Percentiles rank a stretch among this genome's conserved stretches.
Evolutionary conservation across 2,797 vertebrate genomes (phyloP).

Genomic region (Catharus ustulatus): DNA sequence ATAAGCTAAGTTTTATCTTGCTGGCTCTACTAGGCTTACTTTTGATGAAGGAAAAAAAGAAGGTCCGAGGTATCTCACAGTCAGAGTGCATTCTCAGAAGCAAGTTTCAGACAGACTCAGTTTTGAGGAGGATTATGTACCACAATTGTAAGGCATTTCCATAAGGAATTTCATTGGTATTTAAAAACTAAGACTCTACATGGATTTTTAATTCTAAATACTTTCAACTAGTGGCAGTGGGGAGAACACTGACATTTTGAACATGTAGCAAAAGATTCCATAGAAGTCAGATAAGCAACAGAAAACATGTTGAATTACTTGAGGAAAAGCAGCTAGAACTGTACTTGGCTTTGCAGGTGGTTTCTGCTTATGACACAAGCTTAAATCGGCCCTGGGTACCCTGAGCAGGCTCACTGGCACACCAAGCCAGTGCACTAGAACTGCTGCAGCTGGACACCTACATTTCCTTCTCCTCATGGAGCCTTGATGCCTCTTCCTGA

Average conservation of each 20-base stretch:
- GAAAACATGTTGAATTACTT: not conserved
- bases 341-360: not conserved
- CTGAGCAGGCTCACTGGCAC: not conserved
- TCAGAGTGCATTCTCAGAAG: not conserved
- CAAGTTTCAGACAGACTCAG: not conserved
- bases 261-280: not conserved
- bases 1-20: not conserved
- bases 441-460: slow-evolving; percentile 69
- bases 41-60: not conserved
- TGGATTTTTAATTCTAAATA: not conserved
- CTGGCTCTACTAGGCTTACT: not conserved
- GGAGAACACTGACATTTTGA: not conserved
- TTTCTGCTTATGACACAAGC: not conserved
- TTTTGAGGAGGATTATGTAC: not conserved
- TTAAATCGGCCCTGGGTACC: not conserved
- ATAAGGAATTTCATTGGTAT: not conserved
- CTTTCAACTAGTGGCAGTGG: not conserved
- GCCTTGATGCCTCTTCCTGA: slow-evolving; percentile 81
- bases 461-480: slow-evolving; percentile 91
- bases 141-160: not conserved
- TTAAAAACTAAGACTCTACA: not conserved
- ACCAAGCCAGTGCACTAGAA: not conserved
- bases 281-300: not conserved
- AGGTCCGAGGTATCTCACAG: not conserved
- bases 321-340: not conserved